phyloP scores from a whole-genome alignment of 2,113 vertebrate species.

The mouse (Mus musculus) region DNA sequence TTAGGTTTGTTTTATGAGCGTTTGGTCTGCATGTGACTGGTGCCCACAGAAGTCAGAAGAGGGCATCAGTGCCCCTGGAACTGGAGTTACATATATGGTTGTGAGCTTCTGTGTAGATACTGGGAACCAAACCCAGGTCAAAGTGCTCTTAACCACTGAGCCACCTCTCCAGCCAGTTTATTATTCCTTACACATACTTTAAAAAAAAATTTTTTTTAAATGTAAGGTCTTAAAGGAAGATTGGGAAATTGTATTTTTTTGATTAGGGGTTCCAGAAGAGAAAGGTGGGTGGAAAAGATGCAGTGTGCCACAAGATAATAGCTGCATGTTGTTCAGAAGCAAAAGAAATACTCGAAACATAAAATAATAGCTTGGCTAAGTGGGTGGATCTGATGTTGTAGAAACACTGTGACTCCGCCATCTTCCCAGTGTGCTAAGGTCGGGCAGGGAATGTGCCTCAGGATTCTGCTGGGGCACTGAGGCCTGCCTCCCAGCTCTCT shows the following conservation, averaged over 20 bases:
- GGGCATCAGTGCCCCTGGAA: background rate
- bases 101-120: background rate
- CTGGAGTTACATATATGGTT: background rate
- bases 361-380: background rate
- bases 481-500: background rate
- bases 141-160: background rate
- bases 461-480: background rate
- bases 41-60: background rate
- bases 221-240: background rate
- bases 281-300: background rate
- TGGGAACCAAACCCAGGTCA: background rate
- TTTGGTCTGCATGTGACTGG: background rate
- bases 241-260: background rate
- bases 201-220: background rate
- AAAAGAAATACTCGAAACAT: background rate
- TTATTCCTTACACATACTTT: background rate
- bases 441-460: background rate
- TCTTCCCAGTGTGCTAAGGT: background rate
- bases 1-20: background rate
- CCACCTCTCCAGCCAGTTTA: background rate
- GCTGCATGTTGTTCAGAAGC: background rate
- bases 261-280: conserved; percentile 5
- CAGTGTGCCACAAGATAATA: background rate
- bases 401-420: background rate
- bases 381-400: background rate